Base-by-base conservation (phyloP, 2,113 vertebrate species). In the Miniopterus natalensis region DNA sequence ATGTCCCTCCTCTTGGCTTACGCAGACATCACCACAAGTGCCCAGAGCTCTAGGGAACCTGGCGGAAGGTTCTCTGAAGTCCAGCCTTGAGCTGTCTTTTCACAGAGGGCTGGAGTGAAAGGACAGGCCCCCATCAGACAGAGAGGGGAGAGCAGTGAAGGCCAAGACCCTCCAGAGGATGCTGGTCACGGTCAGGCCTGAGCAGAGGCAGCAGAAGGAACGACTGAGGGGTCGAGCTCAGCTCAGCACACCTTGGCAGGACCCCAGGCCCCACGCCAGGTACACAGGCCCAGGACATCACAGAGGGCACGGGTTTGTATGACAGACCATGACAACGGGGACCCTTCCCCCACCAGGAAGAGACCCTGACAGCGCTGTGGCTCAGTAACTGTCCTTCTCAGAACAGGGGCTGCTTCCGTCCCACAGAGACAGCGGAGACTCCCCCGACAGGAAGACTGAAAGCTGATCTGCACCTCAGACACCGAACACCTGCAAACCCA, bases 401-500 rank as follows among this genome's bases (percentile, higher is more conserved):
- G 55, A 20, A 14, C 42, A 0, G 15, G 40, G 27, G 68, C 49
- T 25, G 9, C 23, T 47, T 57, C 23, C 12, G 0, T 20, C 23
- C 23, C 14, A 3, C 53, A 73, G 13, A 42, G 31, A 61, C 31
- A 36, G 27, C 49, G 6, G 8, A 18, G 27, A 29, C 20, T 29
- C 17, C 61, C 59, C 3, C 1, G 8, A 18, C 29, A 20, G 68
- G 23, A 42, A n/a, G 49, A 15, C 20, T 45, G 49, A 4, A 13
- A 15, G 45, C 25, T 3, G 36, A n/a, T 0, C 8, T 6, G n/a
- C 14, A 4, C 27, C 29, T 23, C 0, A 27, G 27, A 45, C 47
- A 61, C 27, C n/a, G 36, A 65, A 25, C 2, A 14, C 17, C 51
- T 31, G 21, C n/a, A n/a, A 8, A 36, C 36, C 45, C 49, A 71